Percentiles rank a stretch among this genome's conserved stretches.
phyloP scores from a whole-genome alignment of 2,888 invertebrate species.

The Drosophila melanosoma region DNA sequence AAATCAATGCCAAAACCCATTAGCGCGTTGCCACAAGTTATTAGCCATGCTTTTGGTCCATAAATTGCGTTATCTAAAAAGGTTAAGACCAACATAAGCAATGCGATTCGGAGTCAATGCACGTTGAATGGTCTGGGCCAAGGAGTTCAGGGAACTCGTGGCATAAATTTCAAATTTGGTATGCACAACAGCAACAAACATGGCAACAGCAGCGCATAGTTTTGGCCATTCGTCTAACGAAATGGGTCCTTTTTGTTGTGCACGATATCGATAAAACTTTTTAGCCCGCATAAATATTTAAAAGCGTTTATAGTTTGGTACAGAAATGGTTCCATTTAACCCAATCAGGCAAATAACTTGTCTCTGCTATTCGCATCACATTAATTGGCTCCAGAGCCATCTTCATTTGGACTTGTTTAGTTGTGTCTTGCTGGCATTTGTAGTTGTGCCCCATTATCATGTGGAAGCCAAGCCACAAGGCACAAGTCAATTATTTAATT shows the following conservation, averaged over 20 bases:
- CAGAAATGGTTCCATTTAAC: slow-evolving; percentile 63
- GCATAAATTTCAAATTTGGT: slow-evolving; percentile 65
- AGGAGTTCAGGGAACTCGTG: slow-evolving; percentile 57
- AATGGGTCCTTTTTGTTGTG: slow-evolving; percentile 32
- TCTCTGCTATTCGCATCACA: slow-evolving; percentile 36
- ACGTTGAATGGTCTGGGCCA: slow-evolving; percentile 6
- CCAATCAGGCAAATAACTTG: slow-evolving; percentile 19
- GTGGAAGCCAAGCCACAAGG: slow-evolving; percentile 55
- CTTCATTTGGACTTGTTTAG: slow-evolving; percentile 10
- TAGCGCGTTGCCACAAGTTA: slow-evolving; percentile 49
- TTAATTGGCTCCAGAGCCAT: slow-evolving; percentile 39
- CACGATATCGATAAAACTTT: slow-evolving; percentile 39
- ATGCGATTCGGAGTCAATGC: slow-evolving; percentile 24
- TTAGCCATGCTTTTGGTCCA: slow-evolving; percentile 41
- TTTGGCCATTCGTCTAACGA: slow-evolving; percentile 53
- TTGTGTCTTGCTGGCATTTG: neutral
- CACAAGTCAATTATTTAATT: slow-evolving; percentile 76
- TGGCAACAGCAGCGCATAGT: slow-evolving; percentile 36
- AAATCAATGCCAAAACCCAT: slow-evolving; percentile 63
- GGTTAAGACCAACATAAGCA: slow-evolving; percentile 21
- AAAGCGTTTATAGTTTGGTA: slow-evolving; percentile 14
- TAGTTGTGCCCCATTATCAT: slow-evolving; percentile 33
- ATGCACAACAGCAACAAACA: slow-evolving; percentile 32
- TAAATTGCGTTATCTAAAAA: slow-evolving; percentile 53
- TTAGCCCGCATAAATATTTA: slow-evolving; percentile 36